A percentile compares a stretch with the other conserved stretches of the same genome.
Evolutionary conservation across 2,888 invertebrate genomes (phyloP).

Genomic region (Cryptus viduatorius): DNA sequence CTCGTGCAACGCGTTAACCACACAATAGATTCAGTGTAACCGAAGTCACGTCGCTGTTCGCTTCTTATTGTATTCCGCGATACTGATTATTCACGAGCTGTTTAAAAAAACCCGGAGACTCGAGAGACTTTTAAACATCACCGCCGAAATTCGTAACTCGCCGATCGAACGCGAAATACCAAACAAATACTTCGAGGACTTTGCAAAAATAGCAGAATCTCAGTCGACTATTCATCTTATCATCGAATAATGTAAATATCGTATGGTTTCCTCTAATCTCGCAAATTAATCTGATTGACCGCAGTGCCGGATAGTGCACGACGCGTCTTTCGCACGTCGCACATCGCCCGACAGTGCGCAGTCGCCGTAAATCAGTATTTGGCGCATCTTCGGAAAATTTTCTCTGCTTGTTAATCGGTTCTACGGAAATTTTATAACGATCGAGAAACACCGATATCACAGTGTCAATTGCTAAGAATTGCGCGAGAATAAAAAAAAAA

Average conservation of each 20-base stretch:
- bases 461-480: too few relatives aligned
- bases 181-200: neutral
- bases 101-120: neutral
- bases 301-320: neutral
- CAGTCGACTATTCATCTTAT: slow-evolving; percentile 7
- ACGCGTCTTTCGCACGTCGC: neutral
- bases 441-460: too few relatives aligned
- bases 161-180: neutral
- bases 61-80: neutral
- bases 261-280: neutral
- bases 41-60: neutral
- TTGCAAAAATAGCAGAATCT: neutral
- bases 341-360: slow-evolving; percentile 9
- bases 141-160: neutral
- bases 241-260: slow-evolving; percentile 55
- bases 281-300: slow-evolving; percentile 11
- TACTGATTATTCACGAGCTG: neutral
- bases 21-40: slow-evolving; percentile 12
- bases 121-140: slow-evolving; percentile 6
- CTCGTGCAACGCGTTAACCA: slow-evolving; percentile 59
- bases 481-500: too few relatives aligned
- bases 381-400: slow-evolving; percentile 3
- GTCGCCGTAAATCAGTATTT: slow-evolving; percentile 28
- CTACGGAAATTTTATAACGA: too few relatives aligned
- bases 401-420: neutral